These are phyloP conservation scores for Scaptomyza parva DNA, from an alignment of 2,888 invertebrate species.

Conservation along the genomic window DNA sequence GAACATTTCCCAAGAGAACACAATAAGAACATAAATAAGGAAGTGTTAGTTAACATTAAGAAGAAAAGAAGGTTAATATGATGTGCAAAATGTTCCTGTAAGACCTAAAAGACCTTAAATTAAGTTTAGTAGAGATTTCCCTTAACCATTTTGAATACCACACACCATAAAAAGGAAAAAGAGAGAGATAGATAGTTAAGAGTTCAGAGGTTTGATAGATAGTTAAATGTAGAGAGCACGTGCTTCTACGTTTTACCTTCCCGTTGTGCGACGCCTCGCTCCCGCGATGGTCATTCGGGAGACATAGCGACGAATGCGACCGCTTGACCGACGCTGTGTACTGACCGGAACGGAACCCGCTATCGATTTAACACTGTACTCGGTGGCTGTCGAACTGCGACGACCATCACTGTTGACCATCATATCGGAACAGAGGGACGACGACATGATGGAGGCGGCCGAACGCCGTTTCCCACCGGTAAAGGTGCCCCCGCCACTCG, in stretches of 20 bases:
- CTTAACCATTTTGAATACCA: background rate
- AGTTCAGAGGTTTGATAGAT: background rate
- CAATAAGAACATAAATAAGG: too few species aligned
- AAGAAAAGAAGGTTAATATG: too few species aligned
- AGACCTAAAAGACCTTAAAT: too few species aligned
- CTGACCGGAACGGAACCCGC: slow-evolving; percentile 52
- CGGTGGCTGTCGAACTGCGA: slow-evolving; percentile 83
- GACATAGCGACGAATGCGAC: slow-evolving; percentile 83
- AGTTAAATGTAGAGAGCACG: background rate
- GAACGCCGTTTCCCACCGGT: slow-evolving; percentile 84
- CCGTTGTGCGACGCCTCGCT: slow-evolving; percentile 84
- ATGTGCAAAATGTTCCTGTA: background rate
- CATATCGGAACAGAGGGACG: slow-evolving; percentile 84
- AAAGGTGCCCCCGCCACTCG: slow-evolving; percentile 82
- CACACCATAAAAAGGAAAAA: background rate
- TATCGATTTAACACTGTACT: slow-evolving; percentile 78
- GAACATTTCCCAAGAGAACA: too few species aligned
- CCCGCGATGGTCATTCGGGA: slow-evolving; percentile 84
- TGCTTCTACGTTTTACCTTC: slow-evolving; percentile 83
- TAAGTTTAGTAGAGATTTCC: background rate
- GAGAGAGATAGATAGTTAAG: background rate
- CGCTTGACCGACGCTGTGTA: slow-evolving; percentile 82
- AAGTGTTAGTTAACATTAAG: too few species aligned
- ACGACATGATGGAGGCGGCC: slow-evolving; percentile 83
- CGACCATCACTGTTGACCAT: slow-evolving; percentile 82